Evolutionary conservation across 2,797 vertebrate species (phyloP).

Genomic region (Bovichtus diacanthus): DNA sequence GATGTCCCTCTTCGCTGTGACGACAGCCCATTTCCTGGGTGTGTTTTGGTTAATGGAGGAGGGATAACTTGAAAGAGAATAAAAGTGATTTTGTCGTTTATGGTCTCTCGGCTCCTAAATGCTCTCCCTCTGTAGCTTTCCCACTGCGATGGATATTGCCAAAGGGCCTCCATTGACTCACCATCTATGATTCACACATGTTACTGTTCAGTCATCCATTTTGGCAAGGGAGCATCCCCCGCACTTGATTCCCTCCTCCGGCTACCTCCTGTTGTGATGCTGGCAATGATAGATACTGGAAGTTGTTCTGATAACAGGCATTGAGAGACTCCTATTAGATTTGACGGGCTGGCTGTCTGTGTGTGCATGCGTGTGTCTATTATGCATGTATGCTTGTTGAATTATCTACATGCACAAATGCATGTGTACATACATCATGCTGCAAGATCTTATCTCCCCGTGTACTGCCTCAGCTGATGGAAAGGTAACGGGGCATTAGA

Average conservation of each 20-base stretch:
- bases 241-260: conserved; percentile 52
- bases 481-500: conserved; percentile 54
- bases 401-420: conserved; percentile 6
- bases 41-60: conserved; percentile 38
- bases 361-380: conserved; percentile 18
- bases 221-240: conserved; percentile 53
- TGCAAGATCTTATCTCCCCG: conserved; percentile 34
- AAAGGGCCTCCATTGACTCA: conserved; percentile 52
- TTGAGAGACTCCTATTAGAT: conserved; percentile 51
- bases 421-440: conserved; percentile 4
- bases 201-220: conserved; percentile 44
- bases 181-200: conserved; percentile 55
- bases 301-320: conserved; percentile 57
- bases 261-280: conserved; percentile 53
- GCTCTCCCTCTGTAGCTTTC: conserved; percentile 26
- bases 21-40: conserved; percentile 40
- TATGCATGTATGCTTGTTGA: conserved; percentile 1
- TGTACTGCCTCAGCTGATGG: conserved; percentile 27
- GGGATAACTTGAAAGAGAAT: conserved; percentile 45
- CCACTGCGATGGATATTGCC: conserved; percentile 33
- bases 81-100: conserved; percentile 49
- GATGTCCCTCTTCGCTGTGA: conserved; percentile 56
- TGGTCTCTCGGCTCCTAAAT: conserved; percentile 41
- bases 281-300: conserved; percentile 47
- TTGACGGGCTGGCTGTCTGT: conserved; percentile 24